Percentiles rank a stretch among this genome's conserved stretches.
Evolutionary conservation across 2,797 vertebrate species (phyloP).

Genomic region (Hoplostethus mediterraneus): DNA sequence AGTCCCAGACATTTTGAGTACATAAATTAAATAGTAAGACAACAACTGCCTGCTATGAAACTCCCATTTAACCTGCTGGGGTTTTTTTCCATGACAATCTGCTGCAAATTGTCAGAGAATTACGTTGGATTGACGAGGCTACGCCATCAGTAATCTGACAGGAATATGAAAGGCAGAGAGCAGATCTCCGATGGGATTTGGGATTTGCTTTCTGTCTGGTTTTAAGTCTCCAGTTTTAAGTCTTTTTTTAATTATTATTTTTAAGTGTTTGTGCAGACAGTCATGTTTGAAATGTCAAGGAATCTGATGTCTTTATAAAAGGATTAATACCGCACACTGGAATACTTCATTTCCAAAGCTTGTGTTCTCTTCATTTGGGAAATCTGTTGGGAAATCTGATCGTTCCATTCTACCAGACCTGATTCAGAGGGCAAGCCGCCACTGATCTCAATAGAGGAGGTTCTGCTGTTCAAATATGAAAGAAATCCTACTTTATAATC

Average conservation of each 20-base stretch:
- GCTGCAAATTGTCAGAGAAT: slow-evolving; percentile 47
- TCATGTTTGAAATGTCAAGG: neutral
- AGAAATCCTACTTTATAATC: neutral
- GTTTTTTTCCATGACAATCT: slow-evolving; percentile 30
- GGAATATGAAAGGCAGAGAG: slow-evolving; percentile 34
- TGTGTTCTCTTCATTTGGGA: slow-evolving; percentile 9
- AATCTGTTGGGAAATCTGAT: neutral
- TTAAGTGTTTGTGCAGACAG: neutral
- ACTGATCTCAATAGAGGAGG: slow-evolving; percentile 12
- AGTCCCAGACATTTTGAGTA: slow-evolving; percentile 26
- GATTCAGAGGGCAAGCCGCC: slow-evolving; percentile 9
- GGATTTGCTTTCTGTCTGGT: slow-evolving; percentile 23
- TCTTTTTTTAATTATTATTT: slow-evolving; percentile 11
- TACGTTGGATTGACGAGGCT: slow-evolving; percentile 41
- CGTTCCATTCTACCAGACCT: slow-evolving; percentile 20
- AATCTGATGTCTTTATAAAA: slow-evolving; percentile 12
- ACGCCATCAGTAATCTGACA: slow-evolving; percentile 49
- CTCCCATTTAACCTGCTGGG: slow-evolving; percentile 34
- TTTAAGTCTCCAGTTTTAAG: neutral
- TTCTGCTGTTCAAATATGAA: slow-evolving; percentile 28
- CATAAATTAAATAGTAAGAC: slow-evolving; percentile 35
- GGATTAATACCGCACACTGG: neutral
- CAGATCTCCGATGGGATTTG: slow-evolving; percentile 17
- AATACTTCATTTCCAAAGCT: neutral
- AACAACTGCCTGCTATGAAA: slow-evolving; percentile 28